A percentile compares a stretch with the other conserved stretches of the same genome.
Evolutionary conservation across 1,140 invertebrate genomes (phyloP).

Genomic region (Copidosoma floridanum): DNA sequence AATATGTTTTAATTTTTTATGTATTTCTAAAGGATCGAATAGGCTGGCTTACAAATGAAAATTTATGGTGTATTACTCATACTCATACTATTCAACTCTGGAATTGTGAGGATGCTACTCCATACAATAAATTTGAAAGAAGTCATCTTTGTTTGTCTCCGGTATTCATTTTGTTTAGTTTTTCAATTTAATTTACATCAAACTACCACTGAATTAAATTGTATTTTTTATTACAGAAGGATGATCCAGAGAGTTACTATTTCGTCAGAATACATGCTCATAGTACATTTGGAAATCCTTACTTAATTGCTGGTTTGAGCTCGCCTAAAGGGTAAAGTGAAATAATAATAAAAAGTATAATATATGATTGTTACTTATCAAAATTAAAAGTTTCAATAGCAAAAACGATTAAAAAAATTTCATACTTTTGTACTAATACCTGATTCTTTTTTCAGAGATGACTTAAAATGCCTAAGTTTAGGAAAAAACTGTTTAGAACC

Average conservation of each 20-base stretch:
- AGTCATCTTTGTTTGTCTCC: slow-evolving; percentile 40
- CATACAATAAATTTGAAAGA: slow-evolving; percentile 60
- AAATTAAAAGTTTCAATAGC: too few species aligned
- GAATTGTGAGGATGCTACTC: slow-evolving; percentile 63
- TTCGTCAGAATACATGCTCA: slow-evolving; percentile 56
- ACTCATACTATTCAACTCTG: slow-evolving; percentile 72
- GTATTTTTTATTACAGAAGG: slow-evolving; percentile 51
- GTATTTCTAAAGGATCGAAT: slow-evolving; percentile 48
- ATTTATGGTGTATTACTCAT: slow-evolving; percentile 68
- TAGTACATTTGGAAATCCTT: slow-evolving; percentile 42
- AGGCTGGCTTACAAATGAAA: slow-evolving; percentile 52
- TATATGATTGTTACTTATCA: too few species aligned
- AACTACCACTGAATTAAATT: slow-evolving; percentile 10
- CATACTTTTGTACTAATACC: too few species aligned
- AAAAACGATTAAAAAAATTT: too few species aligned
- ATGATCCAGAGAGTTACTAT: slow-evolving; percentile 65
- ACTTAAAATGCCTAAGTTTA: slow-evolving; percentile 61
- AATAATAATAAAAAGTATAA: not conserved
- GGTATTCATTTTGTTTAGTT: not conserved
- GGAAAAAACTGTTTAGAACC: slow-evolving; percentile 57
- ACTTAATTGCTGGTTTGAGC: slow-evolving; percentile 65
- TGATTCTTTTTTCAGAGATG: slow-evolving; percentile 47
- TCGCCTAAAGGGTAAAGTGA: slow-evolving; percentile 56
- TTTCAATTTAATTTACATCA: slow-evolving; percentile 1
- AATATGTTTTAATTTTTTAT: slow-evolving; percentile 3